Evolutionary conservation across 2,888 invertebrate genomes (phyloP).

Genomic region (Corbicula japonica): DNA sequence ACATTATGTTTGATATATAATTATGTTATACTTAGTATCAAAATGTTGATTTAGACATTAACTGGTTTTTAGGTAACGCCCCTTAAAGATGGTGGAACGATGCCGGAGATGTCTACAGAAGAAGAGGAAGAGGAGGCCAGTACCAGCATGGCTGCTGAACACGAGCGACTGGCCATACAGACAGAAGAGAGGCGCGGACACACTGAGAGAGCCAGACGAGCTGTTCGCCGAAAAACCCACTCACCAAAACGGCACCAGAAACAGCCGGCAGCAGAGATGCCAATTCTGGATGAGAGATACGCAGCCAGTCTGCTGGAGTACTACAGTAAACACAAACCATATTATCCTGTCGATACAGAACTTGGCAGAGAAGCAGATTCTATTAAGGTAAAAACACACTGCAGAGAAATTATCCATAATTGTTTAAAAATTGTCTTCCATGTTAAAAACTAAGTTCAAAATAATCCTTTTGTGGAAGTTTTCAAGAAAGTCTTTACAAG

Average conservation of each 20-base stretch:
- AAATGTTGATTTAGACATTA: too few relatives aligned
- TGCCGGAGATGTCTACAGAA: slow-evolving; percentile 53
- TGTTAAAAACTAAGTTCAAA: too few relatives aligned
- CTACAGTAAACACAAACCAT: slow-evolving; percentile 68
- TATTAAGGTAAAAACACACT: slow-evolving; percentile 33
- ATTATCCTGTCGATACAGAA: slow-evolving; percentile 60
- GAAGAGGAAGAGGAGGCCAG: slow-evolving; percentile 53
- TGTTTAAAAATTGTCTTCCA: too few relatives aligned
- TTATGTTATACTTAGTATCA: too few relatives aligned
- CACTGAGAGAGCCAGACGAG: slow-evolving; percentile 60
- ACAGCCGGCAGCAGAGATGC: slow-evolving; percentile 53
- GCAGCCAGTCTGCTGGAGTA: slow-evolving; percentile 65
- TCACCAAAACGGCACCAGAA: slow-evolving; percentile 62
- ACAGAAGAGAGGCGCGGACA: slow-evolving; percentile 54
- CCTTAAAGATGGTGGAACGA: too few relatives aligned
- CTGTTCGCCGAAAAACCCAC: slow-evolving; percentile 59
- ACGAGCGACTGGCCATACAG: slow-evolving; percentile 34
- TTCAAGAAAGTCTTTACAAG: too few relatives aligned
- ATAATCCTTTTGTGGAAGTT: too few relatives aligned
- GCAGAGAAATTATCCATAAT: too few relatives aligned
- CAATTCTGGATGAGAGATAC: slow-evolving; percentile 61
- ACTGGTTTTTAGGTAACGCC: too few relatives aligned
- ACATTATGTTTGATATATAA: too few relatives aligned
- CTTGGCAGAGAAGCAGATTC: slow-evolving; percentile 50
- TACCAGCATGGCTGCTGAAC: slow-evolving; percentile 19